Conservation (phyloP, 92 coral and sea anemone genomes). For the Zoanthus sansibaricus region DNA sequence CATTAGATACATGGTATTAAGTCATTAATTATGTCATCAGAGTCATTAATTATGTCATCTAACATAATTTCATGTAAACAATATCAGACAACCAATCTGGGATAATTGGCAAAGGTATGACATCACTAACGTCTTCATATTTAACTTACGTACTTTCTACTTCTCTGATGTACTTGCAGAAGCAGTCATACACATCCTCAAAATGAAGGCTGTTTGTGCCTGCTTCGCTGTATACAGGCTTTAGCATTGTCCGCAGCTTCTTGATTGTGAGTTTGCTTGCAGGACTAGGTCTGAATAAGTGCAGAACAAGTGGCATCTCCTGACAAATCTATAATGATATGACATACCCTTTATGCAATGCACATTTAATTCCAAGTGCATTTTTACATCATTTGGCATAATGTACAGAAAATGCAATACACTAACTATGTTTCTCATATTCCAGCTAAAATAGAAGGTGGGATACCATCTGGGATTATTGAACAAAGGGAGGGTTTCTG, state of each 20-base stretch:
- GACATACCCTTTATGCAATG: conserved; percentile 33
- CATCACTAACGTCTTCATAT: conserved; percentile 20
- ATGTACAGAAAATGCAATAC: conserved; percentile 28
- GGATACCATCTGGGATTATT: conserved; percentile 5
- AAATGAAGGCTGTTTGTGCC: conserved; percentile 38
- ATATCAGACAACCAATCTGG: conserved; percentile 34
- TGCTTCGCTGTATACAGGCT: conserved; percentile 43
- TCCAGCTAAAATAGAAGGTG: conserved; percentile 27
- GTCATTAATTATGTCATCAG: conserved; percentile 30
- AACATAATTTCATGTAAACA: conserved; percentile 24
- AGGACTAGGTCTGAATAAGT: conserved; percentile 34
- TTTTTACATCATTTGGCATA: conserved; percentile 24
- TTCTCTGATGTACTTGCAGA: conserved; percentile 71
- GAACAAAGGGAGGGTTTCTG: conserved; percentile 2
- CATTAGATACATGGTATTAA: conserved; percentile 22
- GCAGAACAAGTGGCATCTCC: conserved; percentile 39
- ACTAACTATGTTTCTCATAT: conserved; percentile 8
- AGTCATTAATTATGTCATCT: not conserved
- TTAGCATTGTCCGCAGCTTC: conserved; percentile 33
- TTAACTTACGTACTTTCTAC: conserved; percentile 64
- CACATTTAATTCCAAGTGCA: conserved; percentile 21
- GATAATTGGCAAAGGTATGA: conserved; percentile 30
- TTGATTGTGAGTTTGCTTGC: conserved; percentile 34
- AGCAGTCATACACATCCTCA: conserved; percentile 70
- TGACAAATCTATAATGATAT: conserved; percentile 45